Conservation (phyloP, 2,113 vertebrate genomes). For the Engystomops pustulosus region DNA sequence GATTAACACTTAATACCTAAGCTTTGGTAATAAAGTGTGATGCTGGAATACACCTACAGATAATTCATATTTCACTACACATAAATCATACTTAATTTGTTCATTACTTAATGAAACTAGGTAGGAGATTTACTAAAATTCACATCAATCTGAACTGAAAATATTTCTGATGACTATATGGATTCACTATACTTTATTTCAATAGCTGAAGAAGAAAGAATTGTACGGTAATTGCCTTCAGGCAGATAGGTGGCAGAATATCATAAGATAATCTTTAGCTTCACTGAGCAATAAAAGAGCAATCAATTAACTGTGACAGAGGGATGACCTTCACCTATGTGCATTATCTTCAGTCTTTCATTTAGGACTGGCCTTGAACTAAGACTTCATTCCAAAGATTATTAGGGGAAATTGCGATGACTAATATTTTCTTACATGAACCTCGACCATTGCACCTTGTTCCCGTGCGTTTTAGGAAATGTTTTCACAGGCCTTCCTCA, state of each 20-base stretch:
- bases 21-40: no score
- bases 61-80: no score
- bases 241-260: background rate
- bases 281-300: slow-evolving; percentile 14
- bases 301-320: slow-evolving; percentile 8
- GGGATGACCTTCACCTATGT: slow-evolving; percentile 17
- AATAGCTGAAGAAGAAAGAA: background rate
- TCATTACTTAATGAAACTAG: no score
- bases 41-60: no score
- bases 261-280: background rate
- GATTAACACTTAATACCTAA: no score
- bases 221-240: background rate
- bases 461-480: background rate
- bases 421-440: slow-evolving; percentile 29
- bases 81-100: no score
- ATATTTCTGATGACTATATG: no score
- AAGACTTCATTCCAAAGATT: slow-evolving; percentile 18
- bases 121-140: no score
- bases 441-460: background rate
- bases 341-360: slow-evolving; percentile 28
- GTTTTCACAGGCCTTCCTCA: background rate
- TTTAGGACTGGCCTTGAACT: slow-evolving; percentile 43
- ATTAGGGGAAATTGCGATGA: slow-evolving; percentile 8
- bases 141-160: no score
- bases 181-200: no score